Percentiles rank a stretch among this genome's conserved stretches.
Conservation (phyloP, 2,797 vertebrate genomes). For the Anguilla anguilla region DNA sequence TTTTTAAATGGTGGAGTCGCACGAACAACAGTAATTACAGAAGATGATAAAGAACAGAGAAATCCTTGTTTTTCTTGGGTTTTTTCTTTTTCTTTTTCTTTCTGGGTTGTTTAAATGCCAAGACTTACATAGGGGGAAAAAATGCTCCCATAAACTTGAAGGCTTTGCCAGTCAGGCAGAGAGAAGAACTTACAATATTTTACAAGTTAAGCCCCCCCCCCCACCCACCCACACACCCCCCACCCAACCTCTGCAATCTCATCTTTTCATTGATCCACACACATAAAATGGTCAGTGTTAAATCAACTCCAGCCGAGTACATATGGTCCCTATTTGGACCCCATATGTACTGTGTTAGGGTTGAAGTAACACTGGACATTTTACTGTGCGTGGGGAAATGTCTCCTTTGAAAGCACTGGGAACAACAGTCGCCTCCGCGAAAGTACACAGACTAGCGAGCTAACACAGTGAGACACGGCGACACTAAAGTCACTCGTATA, state of each 20-base stretch:
- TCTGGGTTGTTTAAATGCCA: conserved; percentile 40
- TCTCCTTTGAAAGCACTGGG: background rate
- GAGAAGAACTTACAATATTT: conserved; percentile 4
- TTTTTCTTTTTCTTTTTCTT: conserved; percentile 37
- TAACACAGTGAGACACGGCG: background rate
- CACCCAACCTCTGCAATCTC: conserved; percentile 8
- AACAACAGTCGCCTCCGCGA: background rate
- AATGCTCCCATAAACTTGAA: conserved; percentile 32
- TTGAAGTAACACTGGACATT: background rate
- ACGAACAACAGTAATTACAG: conserved; percentile 47
- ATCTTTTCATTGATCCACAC: background rate
- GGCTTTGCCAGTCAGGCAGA: conserved; percentile 46
- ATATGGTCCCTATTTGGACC: no score
- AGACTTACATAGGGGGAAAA: conserved; percentile 33
- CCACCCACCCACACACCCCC: background rate
- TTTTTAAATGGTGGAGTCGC: conserved; percentile 1
- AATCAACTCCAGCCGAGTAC: no score
- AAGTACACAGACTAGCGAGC: background rate
- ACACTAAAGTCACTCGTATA: background rate
- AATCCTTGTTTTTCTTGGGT: conserved; percentile 50
- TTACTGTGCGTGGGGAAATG: background rate
- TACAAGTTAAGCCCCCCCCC: background rate
- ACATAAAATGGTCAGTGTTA: background rate
- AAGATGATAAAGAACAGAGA: conserved; percentile 52
- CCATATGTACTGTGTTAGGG: no score